Conservation (phyloP, 2,888 invertebrate species). For the Morinoia aosen region DNA sequence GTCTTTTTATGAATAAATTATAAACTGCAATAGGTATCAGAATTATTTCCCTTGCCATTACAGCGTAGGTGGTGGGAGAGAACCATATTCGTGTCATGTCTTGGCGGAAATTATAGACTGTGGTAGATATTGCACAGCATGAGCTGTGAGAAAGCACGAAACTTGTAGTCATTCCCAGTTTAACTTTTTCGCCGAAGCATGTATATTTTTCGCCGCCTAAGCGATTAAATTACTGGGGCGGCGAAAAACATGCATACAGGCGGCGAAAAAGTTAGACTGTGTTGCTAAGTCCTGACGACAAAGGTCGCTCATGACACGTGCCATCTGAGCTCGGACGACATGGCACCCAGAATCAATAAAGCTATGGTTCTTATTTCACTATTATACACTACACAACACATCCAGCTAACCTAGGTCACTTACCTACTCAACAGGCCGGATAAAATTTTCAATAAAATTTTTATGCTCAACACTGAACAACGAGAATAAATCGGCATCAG, state of each 20-base stretch:
- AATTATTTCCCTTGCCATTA: not conserved
- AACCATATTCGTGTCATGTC: not conserved
- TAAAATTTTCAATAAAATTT: conserved; percentile 32
- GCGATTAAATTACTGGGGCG: too few relatives aligned
- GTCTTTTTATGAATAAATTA: too few relatives aligned
- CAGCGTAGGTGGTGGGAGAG: not conserved
- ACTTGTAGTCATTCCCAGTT: not conserved
- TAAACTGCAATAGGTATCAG: too few relatives aligned
- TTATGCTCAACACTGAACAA: conserved; percentile 40
- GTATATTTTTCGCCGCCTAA: too few relatives aligned
- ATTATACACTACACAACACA: conserved; percentile 24
- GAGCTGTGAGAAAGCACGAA: not conserved
- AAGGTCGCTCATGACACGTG: not conserved
- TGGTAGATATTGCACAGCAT: not conserved
- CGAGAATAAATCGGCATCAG: conserved; percentile 15
- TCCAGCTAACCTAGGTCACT: not conserved
- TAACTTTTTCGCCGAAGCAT: too few relatives aligned
- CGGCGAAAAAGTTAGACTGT: too few relatives aligned
- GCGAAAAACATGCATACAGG: too few relatives aligned
- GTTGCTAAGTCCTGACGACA: not conserved
- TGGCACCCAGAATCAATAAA: not conserved
- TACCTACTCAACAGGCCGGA: conserved; percentile 40
- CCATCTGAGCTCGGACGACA: not conserved
- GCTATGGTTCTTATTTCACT: not conserved
- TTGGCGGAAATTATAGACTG: not conserved